phyloP scores from a whole-genome alignment of 2,113 vertebrate genomes.

The Silurus asotus region DNA sequence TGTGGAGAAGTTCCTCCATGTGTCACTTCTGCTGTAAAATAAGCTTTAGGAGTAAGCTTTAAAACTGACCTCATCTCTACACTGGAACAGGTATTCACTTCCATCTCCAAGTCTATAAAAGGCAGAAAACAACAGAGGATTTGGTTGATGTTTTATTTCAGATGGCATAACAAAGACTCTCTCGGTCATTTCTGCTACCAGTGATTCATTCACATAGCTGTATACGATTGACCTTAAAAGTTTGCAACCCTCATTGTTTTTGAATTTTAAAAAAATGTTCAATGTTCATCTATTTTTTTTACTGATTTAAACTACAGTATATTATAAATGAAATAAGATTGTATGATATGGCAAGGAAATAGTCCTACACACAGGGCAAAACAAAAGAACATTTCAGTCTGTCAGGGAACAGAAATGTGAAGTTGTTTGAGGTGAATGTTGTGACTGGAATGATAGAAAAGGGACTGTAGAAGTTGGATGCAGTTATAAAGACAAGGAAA shows the following conservation, averaged over 20 bases:
- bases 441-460: neutral
- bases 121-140: slow-evolving; percentile 34
- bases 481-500: neutral
- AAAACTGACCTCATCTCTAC: slow-evolving; percentile 90
- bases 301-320: neutral
- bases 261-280: neutral
- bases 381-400: neutral
- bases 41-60: neutral
- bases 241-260: neutral
- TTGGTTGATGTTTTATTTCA: neutral
- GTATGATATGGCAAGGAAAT: neutral
- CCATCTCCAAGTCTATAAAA: slow-evolving; percentile 83
- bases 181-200: neutral
- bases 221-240: neutral
- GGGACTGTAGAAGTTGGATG: neutral
- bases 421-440: neutral
- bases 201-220: neutral
- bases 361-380: neutral
- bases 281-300: neutral
- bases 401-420: neutral
- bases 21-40: neutral
- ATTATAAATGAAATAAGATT: neutral
- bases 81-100: slow-evolving; percentile 93
- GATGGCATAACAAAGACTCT: slow-evolving; percentile 14
- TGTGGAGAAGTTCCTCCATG: neutral